Base-by-base conservation (phyloP, 2,113 vertebrate genomes). In the Forbesichthys agassizii region DNA sequence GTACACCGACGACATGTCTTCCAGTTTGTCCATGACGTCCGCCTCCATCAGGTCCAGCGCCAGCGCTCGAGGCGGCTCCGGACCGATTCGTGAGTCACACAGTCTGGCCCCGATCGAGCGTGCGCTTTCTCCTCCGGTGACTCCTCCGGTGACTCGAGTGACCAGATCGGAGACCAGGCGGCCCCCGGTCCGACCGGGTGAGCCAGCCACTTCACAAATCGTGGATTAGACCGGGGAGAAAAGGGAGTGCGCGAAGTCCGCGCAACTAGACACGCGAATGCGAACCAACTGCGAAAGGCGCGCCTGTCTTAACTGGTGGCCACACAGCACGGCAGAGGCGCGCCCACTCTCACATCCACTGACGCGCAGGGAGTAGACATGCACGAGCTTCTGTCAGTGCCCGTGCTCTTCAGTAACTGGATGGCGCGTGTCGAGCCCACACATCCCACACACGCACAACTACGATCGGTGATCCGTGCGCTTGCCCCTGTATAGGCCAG, bases 1-100 rank as follows among this genome's bases (percentile, higher is more conserved):
- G 79, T 93, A 94, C 86, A 95, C 91, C 73, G 94, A 95, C 73
- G 95, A 93, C 96, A 94, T 94, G 90, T 91, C 94, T 73, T 92
- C 94, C 65, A 94, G 89, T 86, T 94, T 94, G 90, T 96, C 94
- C 93, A 93, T 93, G 61, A 87, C 91, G 85, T 93, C 91, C 66
- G 92, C 92, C 70, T 93, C 93, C 92, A 92, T 92, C 86, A 88
- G 78, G 73, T 87, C 83, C 88, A 89, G 88, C 13, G 81, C 72
- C 48, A 77, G 79, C 53, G 80, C 61, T 56, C 71, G 68, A 18
- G 81, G 62, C 7, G 91, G 86, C 81, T 85, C 91, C 68, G 82
- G 84, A 84, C 87, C 67, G 87, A 86, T 88, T 84, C 86, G 78
- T 36, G 89, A 86, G 64, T 87, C 88, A 83, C 79, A 84, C 87